Base-by-base conservation (phyloP, 2,888 invertebrate genomes). In the Cistogaster globosa region DNA sequence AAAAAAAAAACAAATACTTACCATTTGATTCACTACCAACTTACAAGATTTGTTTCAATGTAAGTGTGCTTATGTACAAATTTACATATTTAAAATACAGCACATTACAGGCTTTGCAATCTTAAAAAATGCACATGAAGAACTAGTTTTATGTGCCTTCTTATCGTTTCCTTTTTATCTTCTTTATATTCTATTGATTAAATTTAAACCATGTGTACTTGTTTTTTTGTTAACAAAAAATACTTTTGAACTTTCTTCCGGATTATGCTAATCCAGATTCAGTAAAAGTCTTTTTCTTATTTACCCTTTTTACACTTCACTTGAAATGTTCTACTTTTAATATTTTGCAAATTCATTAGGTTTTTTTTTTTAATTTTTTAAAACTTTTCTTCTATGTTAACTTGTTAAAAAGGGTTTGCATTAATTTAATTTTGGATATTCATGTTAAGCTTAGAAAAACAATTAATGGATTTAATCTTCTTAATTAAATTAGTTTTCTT, bases 251-350 rank as follows among this genome's bases (percentile, higher is more conserved):
- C 53, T 69, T 74, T 53, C 68, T 81, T 87, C 63, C 80, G 83
- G 79, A 84, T 87, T 86, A 87, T 87, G 86, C 83, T 87, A 87
- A 87, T 84, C 84, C 68, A 83, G 71, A 69, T 75, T 78, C 74
- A 80, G 48, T 53, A 75, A 60, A 63, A 67, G 51, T 60, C 65
- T 58, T 53, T 38, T 58, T 32, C 55, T 60, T 65, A 12, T 72
- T 51, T 6, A 22, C 16, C 22, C 32, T 53, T 60, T 42, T 48
- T 53, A 0, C 36, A 14, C 18, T 68, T 26, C 14, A n/a, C 60
- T 45, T 38, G 42, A 55, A 16, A 62, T 62, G n/a, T 42, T 42
- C 42, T 42, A 12, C 12, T 12, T 42, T 12, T 12, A 42, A 42
- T 12, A 42, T 42, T 42, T 42, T n/a, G n/a, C 48, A 48, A 48